These are phyloP conservation scores for Trilocha varians DNA, from an alignment of 2,888 invertebrate species.

Conservation along the genomic window DNA sequence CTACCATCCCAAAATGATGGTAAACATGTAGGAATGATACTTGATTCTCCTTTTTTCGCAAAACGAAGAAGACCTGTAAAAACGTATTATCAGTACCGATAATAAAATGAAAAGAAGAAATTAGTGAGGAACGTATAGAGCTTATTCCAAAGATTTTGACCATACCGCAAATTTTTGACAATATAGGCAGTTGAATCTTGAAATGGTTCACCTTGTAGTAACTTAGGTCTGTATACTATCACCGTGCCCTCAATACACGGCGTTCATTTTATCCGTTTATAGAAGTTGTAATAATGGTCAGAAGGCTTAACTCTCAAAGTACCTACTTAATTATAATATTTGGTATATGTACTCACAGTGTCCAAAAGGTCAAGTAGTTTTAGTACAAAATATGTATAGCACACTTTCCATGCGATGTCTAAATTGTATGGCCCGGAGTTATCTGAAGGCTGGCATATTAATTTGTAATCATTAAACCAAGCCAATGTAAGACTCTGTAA, in stretches of 20 bases:
- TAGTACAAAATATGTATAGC: constrained; percentile 78
- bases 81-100: background rate
- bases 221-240: too few relatives aligned
- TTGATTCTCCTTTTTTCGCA: constrained; percentile 87
- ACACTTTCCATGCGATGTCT: constrained; percentile 70
- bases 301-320: too few relatives aligned
- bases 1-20: constrained; percentile 83
- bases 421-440: constrained; percentile 74
- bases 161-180: too few relatives aligned
- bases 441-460: constrained; percentile 79
- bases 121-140: too few relatives aligned
- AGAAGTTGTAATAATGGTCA: too few relatives aligned
- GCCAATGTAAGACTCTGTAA: constrained; percentile 67
- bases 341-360: constrained; percentile 64
- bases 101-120: too few relatives aligned
- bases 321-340: too few relatives aligned
- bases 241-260: too few relatives aligned
- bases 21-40: constrained; percentile 89
- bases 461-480: constrained; percentile 76
- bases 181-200: too few relatives aligned
- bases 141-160: too few relatives aligned
- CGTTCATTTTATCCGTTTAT: too few relatives aligned
- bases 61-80: constrained; percentile 80
- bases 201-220: too few relatives aligned
- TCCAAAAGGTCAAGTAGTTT: constrained; percentile 83